phyloP scores from a whole-genome alignment of 2,797 vertebrate genomes.

The Lepus townsendii region DNA sequence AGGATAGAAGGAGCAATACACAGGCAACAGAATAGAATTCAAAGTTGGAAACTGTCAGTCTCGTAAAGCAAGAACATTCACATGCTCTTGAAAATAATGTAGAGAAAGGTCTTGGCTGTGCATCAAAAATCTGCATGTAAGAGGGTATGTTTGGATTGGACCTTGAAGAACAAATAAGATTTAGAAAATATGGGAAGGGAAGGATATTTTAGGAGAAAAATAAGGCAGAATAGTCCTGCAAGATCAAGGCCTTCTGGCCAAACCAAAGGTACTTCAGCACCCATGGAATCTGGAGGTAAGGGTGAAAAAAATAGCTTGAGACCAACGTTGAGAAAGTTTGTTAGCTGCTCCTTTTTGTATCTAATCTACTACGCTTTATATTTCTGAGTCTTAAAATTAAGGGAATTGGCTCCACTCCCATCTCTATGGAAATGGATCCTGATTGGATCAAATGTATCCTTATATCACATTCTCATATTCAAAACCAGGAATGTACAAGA shows the following conservation, averaged over 20 bases:
- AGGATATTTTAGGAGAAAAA: neutral
- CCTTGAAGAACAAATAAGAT: neutral
- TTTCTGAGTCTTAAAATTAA: constrained; percentile 20
- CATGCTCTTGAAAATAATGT: neutral
- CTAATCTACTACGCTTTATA: neutral
- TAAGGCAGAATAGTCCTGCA: neutral
- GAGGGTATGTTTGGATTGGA: neutral
- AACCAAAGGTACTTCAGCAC: neutral
- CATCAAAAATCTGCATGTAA: neutral
- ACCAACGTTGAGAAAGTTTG: neutral
- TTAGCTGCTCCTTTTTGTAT: neutral
- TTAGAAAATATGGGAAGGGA: neutral
- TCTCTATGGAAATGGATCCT: neutral
- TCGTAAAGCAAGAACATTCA: neutral
- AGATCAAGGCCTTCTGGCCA: neutral
- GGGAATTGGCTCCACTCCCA: neutral
- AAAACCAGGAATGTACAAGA: neutral
- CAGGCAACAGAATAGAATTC: neutral
- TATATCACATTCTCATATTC: neutral
- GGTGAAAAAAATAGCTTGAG: neutral
- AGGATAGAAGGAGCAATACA: neutral
- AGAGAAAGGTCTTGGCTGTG: neutral
- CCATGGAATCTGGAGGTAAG: neutral
- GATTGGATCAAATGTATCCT: neutral
- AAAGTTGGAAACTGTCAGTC: neutral